phyloP scores from a whole-genome alignment of 1,140 invertebrate species.

The Heliconius nattereri region DNA sequence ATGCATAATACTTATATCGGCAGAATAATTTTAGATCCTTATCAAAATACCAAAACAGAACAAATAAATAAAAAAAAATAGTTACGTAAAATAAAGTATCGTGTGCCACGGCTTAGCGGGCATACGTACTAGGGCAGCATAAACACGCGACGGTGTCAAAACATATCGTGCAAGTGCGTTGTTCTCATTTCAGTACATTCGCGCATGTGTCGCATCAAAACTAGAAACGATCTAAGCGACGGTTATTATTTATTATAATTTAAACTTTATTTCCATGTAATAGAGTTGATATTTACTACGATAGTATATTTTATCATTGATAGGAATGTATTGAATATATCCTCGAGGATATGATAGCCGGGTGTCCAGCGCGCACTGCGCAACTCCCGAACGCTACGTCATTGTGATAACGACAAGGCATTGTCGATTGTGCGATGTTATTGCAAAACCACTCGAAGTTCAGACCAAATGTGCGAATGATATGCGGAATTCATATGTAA shows the following conservation, averaged over 20 bases:
- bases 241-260: not conserved
- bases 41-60: not conserved
- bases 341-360: slow-evolving; percentile 57
- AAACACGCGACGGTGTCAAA: slow-evolving; percentile 38
- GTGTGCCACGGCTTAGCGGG: slow-evolving; percentile 75
- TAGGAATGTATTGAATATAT: slow-evolving; percentile 54
- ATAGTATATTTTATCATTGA: slow-evolving; percentile 30
- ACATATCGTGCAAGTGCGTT: slow-evolving; percentile 36
- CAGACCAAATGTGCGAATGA: slow-evolving; percentile 45
- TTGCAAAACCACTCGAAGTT: slow-evolving; percentile 42
- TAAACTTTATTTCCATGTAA: not conserved
- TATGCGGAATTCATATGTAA: slow-evolving; percentile 51
- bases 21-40: not conserved
- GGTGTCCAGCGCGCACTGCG: slow-evolving; percentile 78
- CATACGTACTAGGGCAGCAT: slow-evolving; percentile 67
- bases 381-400: slow-evolving; percentile 76
- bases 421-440: slow-evolving; percentile 39
- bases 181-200: slow-evolving; percentile 45
- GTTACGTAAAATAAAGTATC: slow-evolving; percentile 59
- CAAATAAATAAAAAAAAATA: not conserved
- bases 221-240: slow-evolving; percentile 8
- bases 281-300: slow-evolving; percentile 34
- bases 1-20: not conserved
- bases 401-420: slow-evolving; percentile 48
- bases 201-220: slow-evolving; percentile 41